phyloP scores from a whole-genome alignment of 2,113 vertebrate genomes.

The Ictalurus furcatus region DNA sequence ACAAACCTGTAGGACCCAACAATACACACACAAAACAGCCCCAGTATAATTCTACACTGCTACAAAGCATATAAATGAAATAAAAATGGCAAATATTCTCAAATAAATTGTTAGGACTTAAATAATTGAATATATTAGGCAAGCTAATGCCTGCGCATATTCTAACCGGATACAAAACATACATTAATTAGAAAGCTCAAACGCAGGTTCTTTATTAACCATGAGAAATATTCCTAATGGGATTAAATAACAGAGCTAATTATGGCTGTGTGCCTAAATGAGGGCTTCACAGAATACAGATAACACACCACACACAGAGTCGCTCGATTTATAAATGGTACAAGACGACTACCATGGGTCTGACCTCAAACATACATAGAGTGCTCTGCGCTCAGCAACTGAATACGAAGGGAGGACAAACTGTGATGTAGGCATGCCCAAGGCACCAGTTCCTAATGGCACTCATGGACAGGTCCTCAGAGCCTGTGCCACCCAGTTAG shows the following conservation, averaged over 20 bases:
- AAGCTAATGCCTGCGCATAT: not conserved
- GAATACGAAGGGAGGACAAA: no score
- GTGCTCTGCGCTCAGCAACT: no score
- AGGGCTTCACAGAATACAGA: no score
- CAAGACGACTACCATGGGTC: no score
- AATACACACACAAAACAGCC: not conserved
- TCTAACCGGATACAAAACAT: not conserved
- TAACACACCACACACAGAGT: no score
- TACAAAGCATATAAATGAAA: not conserved
- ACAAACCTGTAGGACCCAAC: slow-evolving; percentile 72
- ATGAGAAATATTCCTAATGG: not conserved
- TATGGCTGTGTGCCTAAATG: not conserved
- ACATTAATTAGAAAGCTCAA: not conserved
- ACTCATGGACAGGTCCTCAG: no score
- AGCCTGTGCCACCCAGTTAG: no score
- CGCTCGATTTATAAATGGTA: no score
- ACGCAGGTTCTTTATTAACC: not conserved
- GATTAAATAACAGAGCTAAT: not conserved
- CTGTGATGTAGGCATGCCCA: no score
- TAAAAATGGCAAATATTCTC: not conserved
- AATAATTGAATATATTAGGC: not conserved
- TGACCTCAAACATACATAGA: no score
- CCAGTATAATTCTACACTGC: not conserved
- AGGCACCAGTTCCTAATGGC: no score
- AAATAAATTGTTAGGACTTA: not conserved